Evolutionary conservation across 2,113 vertebrate species (phyloP).

Genomic region (Nerophis lumbriciformis): DNA sequence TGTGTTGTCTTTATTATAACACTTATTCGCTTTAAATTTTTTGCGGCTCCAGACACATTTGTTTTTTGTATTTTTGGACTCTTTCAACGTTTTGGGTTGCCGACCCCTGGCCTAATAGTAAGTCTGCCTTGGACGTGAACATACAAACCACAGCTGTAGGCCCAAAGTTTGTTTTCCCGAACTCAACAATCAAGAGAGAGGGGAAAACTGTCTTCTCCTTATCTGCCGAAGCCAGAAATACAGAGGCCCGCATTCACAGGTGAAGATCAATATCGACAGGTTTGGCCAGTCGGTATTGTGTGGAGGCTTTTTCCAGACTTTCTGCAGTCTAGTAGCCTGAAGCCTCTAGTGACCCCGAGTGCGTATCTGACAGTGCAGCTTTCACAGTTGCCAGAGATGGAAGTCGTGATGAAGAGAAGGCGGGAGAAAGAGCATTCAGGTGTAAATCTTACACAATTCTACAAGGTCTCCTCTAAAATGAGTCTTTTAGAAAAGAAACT

Average conservation of each 20-base stretch:
- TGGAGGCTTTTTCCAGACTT: constrained; percentile 30
- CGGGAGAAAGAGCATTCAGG: constrained; percentile 28
- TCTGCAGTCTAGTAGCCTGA: constrained; percentile 30
- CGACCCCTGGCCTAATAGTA: too few relatives aligned
- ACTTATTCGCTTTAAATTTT: too few relatives aligned
- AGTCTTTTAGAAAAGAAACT: neutral
- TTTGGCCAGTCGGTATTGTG: constrained; percentile 29
- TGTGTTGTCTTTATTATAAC: too few relatives aligned
- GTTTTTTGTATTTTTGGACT: too few relatives aligned
- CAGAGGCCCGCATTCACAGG: constrained; percentile 24
- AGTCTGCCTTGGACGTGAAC: too few relatives aligned
- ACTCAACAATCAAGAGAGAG: neutral
- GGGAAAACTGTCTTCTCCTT: constrained; percentile 28
- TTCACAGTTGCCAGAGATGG: constrained; percentile 36
- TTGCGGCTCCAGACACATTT: too few relatives aligned
- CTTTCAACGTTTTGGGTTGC: too few relatives aligned
- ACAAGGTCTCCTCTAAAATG: constrained; percentile 1
- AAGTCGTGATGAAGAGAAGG: constrained; percentile 36
- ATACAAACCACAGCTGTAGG: neutral
- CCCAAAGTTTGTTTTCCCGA: neutral
- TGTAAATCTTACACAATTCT: constrained; percentile 26
- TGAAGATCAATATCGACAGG: constrained; percentile 49
- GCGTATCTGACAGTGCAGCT: constrained; percentile 42
- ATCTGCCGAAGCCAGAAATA: constrained; percentile 36
- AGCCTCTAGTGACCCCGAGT: constrained; percentile 41